Evolutionary conservation across 2,888 invertebrate genomes (phyloP).

Genomic region (Rhagonycha lutea): DNA sequence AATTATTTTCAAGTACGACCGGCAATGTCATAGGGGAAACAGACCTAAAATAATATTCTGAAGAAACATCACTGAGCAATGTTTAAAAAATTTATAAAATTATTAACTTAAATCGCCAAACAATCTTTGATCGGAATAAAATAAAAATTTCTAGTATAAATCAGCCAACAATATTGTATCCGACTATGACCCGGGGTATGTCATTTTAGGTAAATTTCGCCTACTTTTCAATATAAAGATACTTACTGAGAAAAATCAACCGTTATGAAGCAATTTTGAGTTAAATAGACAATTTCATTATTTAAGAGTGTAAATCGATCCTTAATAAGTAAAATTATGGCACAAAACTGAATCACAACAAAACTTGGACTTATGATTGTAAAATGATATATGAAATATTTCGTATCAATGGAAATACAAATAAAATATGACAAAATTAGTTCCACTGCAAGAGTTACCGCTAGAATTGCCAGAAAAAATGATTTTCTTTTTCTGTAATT

Average conservation of each 20-base stretch:
- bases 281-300: not conserved
- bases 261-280: not conserved
- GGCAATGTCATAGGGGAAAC: too few relatives aligned
- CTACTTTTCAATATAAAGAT: not conserved
- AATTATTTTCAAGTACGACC: too few relatives aligned
- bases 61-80: too few relatives aligned
- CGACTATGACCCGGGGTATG: too few relatives aligned
- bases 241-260: not conserved
- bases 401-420: not conserved
- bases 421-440: not conserved
- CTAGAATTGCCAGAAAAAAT: not conserved
- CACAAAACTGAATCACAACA: not conserved
- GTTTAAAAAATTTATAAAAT: too few relatives aligned
- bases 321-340: not conserved
- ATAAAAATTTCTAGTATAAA: too few relatives aligned
- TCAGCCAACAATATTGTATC: too few relatives aligned
- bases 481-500: not conserved
- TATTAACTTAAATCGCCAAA: too few relatives aligned
- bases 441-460: not conserved
- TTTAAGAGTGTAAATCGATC: not conserved
- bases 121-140: too few relatives aligned
- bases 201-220: too few relatives aligned
- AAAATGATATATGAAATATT: not conserved
- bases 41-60: too few relatives aligned
- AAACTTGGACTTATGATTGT: not conserved